Evolutionary conservation across 2,113 vertebrate genomes (phyloP).

Genomic region (Rissa tridactyla): DNA sequence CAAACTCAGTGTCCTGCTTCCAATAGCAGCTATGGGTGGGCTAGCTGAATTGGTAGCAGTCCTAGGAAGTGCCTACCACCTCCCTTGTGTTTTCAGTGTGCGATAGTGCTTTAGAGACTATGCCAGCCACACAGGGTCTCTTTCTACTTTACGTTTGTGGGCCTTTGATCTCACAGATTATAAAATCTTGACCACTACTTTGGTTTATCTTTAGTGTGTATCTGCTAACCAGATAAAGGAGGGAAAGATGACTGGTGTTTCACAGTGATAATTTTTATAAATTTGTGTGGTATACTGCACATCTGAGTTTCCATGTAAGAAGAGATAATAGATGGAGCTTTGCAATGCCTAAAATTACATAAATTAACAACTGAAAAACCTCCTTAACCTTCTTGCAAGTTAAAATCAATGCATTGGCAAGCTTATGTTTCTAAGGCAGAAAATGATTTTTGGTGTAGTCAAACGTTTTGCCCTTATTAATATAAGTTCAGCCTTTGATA

Average conservation of each 20-base stretch:
- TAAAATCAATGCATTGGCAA: neutral
- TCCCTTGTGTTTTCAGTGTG: neutral
- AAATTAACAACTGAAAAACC: neutral
- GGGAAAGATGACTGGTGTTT: neutral
- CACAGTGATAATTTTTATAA: neutral
- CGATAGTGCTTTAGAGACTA: neutral
- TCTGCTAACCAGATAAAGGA: neutral
- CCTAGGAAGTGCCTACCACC: neutral
- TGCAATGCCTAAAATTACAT: neutral
- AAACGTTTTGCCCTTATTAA: neutral
- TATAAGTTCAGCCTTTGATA: neutral
- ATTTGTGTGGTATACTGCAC: neutral
- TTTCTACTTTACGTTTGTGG: neutral
- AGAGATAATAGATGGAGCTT: neutral
- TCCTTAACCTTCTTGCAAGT: neutral
- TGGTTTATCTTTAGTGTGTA: neutral
- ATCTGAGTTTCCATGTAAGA: neutral
- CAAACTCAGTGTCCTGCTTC: neutral
- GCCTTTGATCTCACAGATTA: neutral
- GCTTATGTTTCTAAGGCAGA: neutral
- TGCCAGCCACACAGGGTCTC: neutral
- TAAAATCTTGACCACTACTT: neutral
- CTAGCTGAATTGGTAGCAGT: neutral
- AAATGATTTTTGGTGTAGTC: neutral
- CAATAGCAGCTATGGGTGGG: rapidly evolving